phyloP scores from a whole-genome alignment of 2,888 invertebrate species.

The Cerastis leucographa region DNA sequence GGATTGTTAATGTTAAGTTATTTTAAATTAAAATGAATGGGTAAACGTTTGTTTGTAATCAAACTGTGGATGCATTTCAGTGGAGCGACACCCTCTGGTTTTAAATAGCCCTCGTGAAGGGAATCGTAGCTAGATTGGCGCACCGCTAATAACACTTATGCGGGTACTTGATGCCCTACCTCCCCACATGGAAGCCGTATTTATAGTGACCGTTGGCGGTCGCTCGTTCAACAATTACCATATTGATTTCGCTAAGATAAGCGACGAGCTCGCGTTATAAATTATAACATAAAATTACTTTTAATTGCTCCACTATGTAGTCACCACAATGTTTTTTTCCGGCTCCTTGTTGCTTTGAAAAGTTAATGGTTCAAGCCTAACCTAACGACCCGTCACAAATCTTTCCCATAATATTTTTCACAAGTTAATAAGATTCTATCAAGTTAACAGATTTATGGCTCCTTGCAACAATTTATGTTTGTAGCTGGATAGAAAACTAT shows the following conservation, averaged over 20 bases:
- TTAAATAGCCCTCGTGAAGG: slow-evolving; percentile 82
- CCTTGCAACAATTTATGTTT: slow-evolving; percentile 17
- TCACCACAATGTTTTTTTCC: slow-evolving; percentile 47
- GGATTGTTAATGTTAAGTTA: slow-evolving; percentile 44
- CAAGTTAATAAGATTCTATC: slow-evolving; percentile 49
- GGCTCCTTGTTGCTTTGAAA: slow-evolving; percentile 42
- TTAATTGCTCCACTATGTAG: slow-evolving; percentile 67
- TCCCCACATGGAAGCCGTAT: slow-evolving; percentile 72
- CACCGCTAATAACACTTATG: slow-evolving; percentile 85
- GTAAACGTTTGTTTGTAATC: slow-evolving; percentile 61
- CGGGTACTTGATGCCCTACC: slow-evolving; percentile 81
- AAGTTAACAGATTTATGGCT: slow-evolving; percentile 18
- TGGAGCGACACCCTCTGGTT: slow-evolving; percentile 81
- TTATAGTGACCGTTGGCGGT: slow-evolving; percentile 77
- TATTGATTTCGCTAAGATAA: slow-evolving; percentile 85
- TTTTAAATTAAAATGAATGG: slow-evolving; percentile 63
- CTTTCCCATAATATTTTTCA: slow-evolving; percentile 49
- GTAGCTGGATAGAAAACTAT: not conserved
- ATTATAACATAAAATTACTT: slow-evolving; percentile 69
- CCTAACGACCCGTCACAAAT: slow-evolving; percentile 54
- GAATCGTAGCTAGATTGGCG: slow-evolving; percentile 85
- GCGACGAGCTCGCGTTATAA: slow-evolving; percentile 65
- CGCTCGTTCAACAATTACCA: slow-evolving; percentile 77
- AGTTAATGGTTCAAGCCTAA: slow-evolving; percentile 42
- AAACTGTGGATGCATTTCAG: slow-evolving; percentile 79